phyloP scores from a whole-genome alignment of 2,797 vertebrate species.

The Antrozous pallidus region DNA sequence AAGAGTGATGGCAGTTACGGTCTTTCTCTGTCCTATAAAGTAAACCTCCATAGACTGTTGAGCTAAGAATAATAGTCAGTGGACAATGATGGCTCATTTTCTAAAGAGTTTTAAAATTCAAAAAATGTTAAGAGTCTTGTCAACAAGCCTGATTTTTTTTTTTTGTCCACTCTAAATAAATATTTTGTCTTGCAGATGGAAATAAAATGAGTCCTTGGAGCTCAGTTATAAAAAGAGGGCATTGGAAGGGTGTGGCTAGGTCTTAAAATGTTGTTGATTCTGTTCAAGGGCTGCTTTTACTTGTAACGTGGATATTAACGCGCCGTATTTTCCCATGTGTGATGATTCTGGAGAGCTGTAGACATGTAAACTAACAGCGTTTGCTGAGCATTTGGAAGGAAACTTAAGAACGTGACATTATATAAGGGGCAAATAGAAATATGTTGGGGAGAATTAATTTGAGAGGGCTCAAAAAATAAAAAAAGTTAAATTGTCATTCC shows the following conservation, averaged over 20 bases:
- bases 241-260: not conserved
- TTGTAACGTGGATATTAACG: not conserved
- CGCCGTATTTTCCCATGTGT: not conserved
- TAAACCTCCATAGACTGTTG: not conserved
- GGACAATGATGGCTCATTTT: conserved; percentile 46
- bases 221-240: not conserved
- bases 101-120: conserved; percentile 31
- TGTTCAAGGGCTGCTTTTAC: not conserved
- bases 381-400: conserved; percentile 14
- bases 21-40: conserved; percentile 20
- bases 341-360: not conserved
- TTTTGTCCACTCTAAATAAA: not conserved
- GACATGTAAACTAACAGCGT: not conserved
- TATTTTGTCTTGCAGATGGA: conserved; percentile 14
- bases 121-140: conserved; percentile 17
- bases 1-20: not conserved
- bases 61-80: not conserved
- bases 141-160: not conserved
- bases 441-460: not conserved
- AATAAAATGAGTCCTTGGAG: conserved; percentile 7
- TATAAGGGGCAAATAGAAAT: not conserved
- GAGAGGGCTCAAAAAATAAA: not conserved
- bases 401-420: not conserved
- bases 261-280: not conserved
- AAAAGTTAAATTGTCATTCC: not conserved